phyloP scores from a whole-genome alignment of 1,140 invertebrate genomes.

The Megalonaias nervosa region DNA sequence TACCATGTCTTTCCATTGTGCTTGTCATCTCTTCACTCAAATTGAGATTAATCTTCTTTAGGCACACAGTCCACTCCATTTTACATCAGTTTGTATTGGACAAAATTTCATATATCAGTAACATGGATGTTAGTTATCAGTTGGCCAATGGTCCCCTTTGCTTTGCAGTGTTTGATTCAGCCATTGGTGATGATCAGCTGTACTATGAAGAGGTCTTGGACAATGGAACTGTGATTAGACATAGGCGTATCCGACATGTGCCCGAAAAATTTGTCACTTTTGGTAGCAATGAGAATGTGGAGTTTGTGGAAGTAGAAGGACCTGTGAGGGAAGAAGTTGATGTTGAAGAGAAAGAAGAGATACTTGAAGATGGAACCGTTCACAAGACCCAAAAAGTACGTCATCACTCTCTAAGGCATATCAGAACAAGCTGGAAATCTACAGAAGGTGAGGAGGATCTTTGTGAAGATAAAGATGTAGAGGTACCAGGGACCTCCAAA shows the following conservation, averaged over 20 bases:
- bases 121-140: no score
- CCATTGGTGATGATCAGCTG: slow-evolving; percentile 36
- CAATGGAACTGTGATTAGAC: slow-evolving; percentile 59
- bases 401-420: slow-evolving; percentile 56
- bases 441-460: slow-evolving; percentile 50
- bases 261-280: slow-evolving; percentile 8
- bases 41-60: no score
- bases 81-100: no score
- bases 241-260: slow-evolving; percentile 35
- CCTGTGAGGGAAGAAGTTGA: slow-evolving; percentile 48
- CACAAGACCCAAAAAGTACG: slow-evolving; percentile 49
- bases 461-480: slow-evolving; percentile 44
- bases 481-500: slow-evolving; percentile 43
- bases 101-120: no score
- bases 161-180: slow-evolving; percentile 59
- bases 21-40: no score
- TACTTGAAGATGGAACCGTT: slow-evolving; percentile 63
- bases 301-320: slow-evolving; percentile 43
- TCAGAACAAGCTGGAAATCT: slow-evolving; percentile 48
- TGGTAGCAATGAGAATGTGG: slow-evolving; percentile 28
- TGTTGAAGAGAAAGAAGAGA: slow-evolving; percentile 57
- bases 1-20: no score
- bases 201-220: slow-evolving; percentile 54
- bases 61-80: no score
- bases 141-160: slow-evolving; percentile 25